Base-by-base conservation (phyloP, 2,888 invertebrate genomes). In the Drosophila recens region DNA sequence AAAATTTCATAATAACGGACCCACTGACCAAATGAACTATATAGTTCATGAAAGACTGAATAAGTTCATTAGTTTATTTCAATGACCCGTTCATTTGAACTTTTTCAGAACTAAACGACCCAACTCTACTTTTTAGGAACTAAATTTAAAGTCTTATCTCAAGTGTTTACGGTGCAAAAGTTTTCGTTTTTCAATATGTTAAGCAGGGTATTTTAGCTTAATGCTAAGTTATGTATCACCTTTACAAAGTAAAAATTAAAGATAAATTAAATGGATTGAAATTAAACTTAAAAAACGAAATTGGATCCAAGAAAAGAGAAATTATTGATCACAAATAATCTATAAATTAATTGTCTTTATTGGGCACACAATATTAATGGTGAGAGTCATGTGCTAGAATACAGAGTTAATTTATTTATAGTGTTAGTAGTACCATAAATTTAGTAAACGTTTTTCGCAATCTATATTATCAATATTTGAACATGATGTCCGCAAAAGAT, bases 401-500 rank as follows among this genome's bases (percentile, higher is more conserved):
- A 5, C 4, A n/a, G n/a, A 6, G 10, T 38, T 52, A 3, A 5
- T 27, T 52, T 40, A 20, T 11, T 45, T 13, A 11, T 23, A 13
- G 27, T 38, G 23, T 38, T 33, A 17, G 13, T 54, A 30, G 9
- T 30, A 34, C 33, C 23, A 56, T 34, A 20, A 43, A 33, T 54
- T 33, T 17, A 10, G 17, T 33, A 30, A 30, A 48, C 15, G 15
- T 5, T 33, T 11, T 11, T 30, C 20, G 9, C 42, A 42, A 54
- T 43, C 42, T 43, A 1, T 20, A n/a, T 36, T 45, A 45, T 45
- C 45, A 57, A 36, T 15, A 36, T 15, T 11, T 57, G n/a, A 56
- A 23, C 15, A 34, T 36, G 45, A 45, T 57, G 36, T 11, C 23
- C 34, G 15, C 23, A 10, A 23, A 15, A 57, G 23, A 57, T 57